A percentile compares a stretch with the other conserved stretches of the same genome.
Conservation (phyloP, 1,140 invertebrate genomes). For the Trichomalopsis sarcophagae region DNA sequence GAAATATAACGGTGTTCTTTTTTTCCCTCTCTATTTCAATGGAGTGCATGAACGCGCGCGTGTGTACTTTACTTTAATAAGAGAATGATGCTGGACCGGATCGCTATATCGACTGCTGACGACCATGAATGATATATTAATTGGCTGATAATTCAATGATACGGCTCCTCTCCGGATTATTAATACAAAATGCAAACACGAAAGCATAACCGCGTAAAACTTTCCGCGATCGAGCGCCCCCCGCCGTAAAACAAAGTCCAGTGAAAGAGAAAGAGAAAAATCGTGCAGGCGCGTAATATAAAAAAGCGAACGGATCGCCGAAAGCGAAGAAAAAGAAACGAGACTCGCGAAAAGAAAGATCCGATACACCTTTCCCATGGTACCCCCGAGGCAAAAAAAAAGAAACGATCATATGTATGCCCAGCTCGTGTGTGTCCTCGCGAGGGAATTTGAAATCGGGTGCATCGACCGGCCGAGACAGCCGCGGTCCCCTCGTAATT, state of each 20-base stretch:
- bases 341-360: neutral
- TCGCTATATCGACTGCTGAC: neutral
- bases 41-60: neutral
- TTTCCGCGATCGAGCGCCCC: no score
- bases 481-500: neutral
- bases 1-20: neutral
- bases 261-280: slow-evolving; percentile 19
- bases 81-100: neutral
- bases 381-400: neutral
- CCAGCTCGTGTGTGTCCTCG: neutral
- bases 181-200: no score
- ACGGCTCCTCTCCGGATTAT: no score
- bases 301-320: neutral
- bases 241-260: neutral
- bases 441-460: slow-evolving; percentile 41
- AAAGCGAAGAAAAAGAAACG: neutral
- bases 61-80: neutral
- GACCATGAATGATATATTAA: neutral
- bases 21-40: neutral
- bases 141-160: no score
- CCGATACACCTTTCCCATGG: neutral
- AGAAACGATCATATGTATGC: neutral
- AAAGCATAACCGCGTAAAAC: no score
- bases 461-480: slow-evolving; percentile 28
- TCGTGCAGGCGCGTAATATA: neutral